phyloP scores from a whole-genome alignment of 2,113 vertebrate genomes.

The Psophia crepitans region DNA sequence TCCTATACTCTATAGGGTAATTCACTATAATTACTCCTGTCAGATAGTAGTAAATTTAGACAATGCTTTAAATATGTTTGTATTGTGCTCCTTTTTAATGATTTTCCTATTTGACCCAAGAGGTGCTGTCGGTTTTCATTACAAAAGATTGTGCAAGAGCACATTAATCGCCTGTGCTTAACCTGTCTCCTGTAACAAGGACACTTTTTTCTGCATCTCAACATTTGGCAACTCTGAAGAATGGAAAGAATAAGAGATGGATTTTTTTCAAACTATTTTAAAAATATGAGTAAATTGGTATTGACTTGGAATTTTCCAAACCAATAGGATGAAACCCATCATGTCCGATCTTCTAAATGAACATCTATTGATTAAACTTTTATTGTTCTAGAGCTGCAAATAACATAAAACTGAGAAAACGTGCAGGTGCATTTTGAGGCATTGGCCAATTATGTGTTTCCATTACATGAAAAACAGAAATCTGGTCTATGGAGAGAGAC shows the following conservation, averaged over 20 bases:
- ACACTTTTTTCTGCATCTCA: background rate
- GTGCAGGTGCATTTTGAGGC: background rate
- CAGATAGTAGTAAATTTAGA: background rate
- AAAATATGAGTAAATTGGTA: background rate
- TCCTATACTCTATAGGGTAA: background rate
- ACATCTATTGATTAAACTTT: background rate
- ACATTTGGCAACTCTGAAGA: background rate
- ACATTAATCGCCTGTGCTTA: background rate
- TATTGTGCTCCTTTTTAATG: background rate
- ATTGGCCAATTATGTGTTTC: background rate
- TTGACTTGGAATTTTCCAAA: background rate
- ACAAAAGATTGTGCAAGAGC: background rate
- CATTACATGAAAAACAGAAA: background rate
- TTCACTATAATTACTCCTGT: background rate
- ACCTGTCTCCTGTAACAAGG: background rate
- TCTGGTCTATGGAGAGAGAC: background rate
- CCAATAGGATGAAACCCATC: background rate
- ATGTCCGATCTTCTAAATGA: background rate
- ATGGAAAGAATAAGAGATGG: background rate
- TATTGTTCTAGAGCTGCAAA: background rate
- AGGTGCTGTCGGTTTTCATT: background rate
- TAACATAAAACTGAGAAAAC: background rate
- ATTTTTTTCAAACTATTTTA: background rate
- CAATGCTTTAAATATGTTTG: background rate
- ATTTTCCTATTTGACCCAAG: background rate